Evolutionary conservation across 1,140 invertebrate species (phyloP).

Genomic region (Probaryconus sp.): DNA sequence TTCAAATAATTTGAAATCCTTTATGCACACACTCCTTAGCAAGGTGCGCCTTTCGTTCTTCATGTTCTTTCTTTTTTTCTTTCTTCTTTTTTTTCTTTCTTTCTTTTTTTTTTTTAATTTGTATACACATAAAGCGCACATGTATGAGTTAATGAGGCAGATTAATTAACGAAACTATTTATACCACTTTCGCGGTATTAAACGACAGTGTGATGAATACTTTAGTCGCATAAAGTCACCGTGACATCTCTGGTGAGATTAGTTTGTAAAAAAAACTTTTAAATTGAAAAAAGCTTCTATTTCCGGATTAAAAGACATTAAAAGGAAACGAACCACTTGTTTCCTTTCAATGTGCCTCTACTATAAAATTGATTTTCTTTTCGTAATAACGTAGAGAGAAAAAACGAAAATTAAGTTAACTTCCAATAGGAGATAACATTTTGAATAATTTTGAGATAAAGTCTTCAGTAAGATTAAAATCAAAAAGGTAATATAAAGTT

Average conservation of each 20-base stretch:
- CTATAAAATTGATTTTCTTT: too few relatives aligned
- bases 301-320: background rate
- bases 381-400: too few relatives aligned
- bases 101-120: slow-evolving; percentile 19
- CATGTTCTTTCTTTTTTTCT: background rate
- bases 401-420: too few relatives aligned
- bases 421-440: too few relatives aligned
- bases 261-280: background rate
- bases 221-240: background rate
- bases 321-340: background rate
- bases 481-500: too few relatives aligned
- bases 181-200: slow-evolving; percentile 18
- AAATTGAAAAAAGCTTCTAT: too few relatives aligned
- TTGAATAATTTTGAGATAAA: too few relatives aligned
- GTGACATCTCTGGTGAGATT: slow-evolving; percentile 5
- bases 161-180: slow-evolving; percentile 38
- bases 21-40: slow-evolving; percentile 29
- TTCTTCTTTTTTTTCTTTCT: slow-evolving; percentile 24
- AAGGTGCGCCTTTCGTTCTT: slow-evolving; percentile 16
- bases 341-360: background rate
- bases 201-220: slow-evolving; percentile 17
- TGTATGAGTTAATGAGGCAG: slow-evolving; percentile 18
- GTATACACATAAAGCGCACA: slow-evolving; percentile 4
- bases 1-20: background rate
- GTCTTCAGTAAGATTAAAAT: too few relatives aligned